Evolutionary conservation across 1,140 invertebrate species (phyloP).

Genomic region (Drosophila prosaltans): DNA sequence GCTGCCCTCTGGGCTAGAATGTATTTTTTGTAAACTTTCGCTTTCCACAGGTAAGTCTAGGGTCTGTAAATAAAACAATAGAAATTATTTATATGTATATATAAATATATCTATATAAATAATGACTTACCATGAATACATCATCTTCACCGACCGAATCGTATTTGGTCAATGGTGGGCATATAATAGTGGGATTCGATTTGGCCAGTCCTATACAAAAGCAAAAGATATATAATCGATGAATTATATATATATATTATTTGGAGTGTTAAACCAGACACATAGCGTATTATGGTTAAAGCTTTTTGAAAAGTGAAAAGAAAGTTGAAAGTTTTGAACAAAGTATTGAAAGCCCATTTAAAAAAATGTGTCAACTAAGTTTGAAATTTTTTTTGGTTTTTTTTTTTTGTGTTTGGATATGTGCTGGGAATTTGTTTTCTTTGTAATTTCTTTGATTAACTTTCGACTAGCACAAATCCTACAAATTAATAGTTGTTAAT

Average conservation of each 20-base stretch:
- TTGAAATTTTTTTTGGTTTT: conserved; percentile 17
- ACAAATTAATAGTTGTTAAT: conserved; percentile 33
- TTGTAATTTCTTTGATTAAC: conserved; percentile 13
- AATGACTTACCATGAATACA: conserved; percentile 90
- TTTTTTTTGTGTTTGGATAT: background rate
- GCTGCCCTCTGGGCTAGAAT: conserved; percentile 83
- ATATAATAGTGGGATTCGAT: conserved; percentile 82
- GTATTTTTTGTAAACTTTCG: conserved; percentile 84
- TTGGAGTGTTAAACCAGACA: conserved; percentile 22
- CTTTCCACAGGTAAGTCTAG: conserved; percentile 91
- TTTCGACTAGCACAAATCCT: conserved; percentile 45
- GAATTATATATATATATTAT: background rate
- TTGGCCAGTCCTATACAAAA: conserved; percentile 77
- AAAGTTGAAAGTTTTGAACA: conserved; percentile 33
- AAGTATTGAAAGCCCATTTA: conserved; percentile 18
- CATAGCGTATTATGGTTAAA: conserved; percentile 51
- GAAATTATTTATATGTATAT: conserved; percentile 10
- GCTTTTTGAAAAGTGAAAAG: conserved; percentile 41
- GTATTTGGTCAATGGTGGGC: conserved; percentile 84
- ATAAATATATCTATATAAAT: background rate
- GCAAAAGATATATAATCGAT: background rate
- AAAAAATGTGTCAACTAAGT: conserved; percentile 23
- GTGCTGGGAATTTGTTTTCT: conserved; percentile 32
- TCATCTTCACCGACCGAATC: conserved; percentile 91
- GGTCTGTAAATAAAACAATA: conserved; percentile 85